A percentile compares a stretch with the other conserved stretches of the same genome.
Evolutionary conservation across 2,797 vertebrate genomes (phyloP).

Genomic region (Notamacropus eugenii): DNA sequence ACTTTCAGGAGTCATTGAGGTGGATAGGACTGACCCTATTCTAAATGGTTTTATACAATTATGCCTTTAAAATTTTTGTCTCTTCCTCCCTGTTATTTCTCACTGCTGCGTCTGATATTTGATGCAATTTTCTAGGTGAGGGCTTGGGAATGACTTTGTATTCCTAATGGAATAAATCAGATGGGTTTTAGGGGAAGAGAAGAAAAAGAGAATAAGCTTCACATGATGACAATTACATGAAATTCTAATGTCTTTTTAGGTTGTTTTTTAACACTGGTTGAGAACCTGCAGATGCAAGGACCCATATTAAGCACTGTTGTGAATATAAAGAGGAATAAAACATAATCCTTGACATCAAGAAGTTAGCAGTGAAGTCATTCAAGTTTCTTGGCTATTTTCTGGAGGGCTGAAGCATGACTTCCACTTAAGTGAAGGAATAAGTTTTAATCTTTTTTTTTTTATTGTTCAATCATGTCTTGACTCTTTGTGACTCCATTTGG

Average conservation of each 20-base stretch:
- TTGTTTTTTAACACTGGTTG: not conserved
- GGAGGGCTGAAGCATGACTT: slow-evolving; percentile 25
- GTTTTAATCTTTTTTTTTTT: not conserved
- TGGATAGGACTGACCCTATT: not conserved
- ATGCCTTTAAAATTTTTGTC: not conserved
- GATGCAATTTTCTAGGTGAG: not conserved
- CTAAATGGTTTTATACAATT: not conserved
- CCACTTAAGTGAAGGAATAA: slow-evolving; percentile 13
- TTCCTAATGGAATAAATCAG: not conserved
- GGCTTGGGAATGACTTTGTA: not conserved
- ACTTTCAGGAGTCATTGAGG: not conserved
- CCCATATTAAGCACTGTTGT: not conserved
- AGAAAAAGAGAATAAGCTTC: not conserved
- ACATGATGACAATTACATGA: not conserved
- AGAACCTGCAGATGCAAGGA: not conserved
- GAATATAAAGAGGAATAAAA: not conserved
- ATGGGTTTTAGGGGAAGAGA: not conserved
- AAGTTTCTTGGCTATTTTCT: not conserved
- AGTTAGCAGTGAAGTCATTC: not conserved
- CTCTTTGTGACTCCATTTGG: not conserved
- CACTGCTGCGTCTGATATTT: not conserved
- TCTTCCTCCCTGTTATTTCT: not conserved
- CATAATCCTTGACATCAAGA: not conserved
- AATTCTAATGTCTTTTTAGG: not conserved
- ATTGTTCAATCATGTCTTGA: not conserved